Evolutionary conservation across 2,888 invertebrate species (phyloP).

Genomic region (Chaetoderma sp.): DNA sequence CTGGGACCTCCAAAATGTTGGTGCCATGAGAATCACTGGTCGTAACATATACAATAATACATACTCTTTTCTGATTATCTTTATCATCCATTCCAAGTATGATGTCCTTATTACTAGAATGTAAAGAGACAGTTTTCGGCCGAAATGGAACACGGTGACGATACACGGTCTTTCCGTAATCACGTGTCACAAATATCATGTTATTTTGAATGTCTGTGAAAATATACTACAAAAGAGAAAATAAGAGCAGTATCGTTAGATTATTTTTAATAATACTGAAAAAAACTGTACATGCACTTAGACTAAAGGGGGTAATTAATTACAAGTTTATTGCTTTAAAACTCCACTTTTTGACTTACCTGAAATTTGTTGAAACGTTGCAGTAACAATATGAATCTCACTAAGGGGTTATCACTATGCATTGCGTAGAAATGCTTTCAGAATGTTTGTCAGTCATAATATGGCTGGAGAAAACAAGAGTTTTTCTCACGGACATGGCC

Average conservation of each 20-base stretch:
- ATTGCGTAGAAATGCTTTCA: neutral
- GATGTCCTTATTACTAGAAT: slow-evolving; percentile 78
- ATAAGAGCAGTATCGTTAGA: slow-evolving; percentile 3
- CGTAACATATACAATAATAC: too few species aligned
- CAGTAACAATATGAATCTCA: neutral
- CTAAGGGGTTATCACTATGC: neutral
- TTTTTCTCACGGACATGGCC: too few species aligned
- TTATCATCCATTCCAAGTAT: slow-evolving; percentile 83
- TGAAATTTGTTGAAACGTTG: neutral
- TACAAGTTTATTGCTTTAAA: too few species aligned
- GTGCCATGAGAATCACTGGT: too few species aligned
- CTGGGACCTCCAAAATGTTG: too few species aligned
- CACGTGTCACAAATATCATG: slow-evolving; percentile 80
- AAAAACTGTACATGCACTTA: too few species aligned
- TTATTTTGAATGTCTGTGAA: slow-evolving; percentile 86
- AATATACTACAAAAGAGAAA: slow-evolving; percentile 78
- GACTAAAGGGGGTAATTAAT: too few species aligned
- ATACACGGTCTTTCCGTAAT: slow-evolving; percentile 80
- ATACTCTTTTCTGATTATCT: slow-evolving; percentile 74
- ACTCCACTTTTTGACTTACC: too few species aligned
- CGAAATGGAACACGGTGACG: slow-evolving; percentile 78
- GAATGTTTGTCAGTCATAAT: neutral
- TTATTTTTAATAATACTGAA: neutral
- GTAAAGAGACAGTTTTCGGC: slow-evolving; percentile 83
- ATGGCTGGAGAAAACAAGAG: too few species aligned